These are phyloP conservation scores for Alfaro cultratus DNA, from an alignment of 2,797 vertebrate species.

Conservation along the genomic window DNA sequence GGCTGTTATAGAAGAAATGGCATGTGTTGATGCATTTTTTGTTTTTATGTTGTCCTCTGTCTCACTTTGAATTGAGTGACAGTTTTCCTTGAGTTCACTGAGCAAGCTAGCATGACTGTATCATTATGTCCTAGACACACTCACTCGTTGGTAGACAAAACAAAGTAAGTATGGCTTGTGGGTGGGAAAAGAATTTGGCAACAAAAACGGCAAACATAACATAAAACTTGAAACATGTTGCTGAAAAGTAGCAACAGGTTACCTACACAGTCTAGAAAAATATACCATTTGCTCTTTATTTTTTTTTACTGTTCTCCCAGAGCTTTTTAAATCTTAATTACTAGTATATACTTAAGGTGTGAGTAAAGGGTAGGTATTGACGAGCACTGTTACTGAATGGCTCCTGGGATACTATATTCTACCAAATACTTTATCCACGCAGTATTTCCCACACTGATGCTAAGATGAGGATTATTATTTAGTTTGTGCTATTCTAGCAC, in stretches of 20 bases:
- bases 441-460: not conserved
- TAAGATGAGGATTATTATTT: not conserved
- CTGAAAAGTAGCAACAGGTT: not conserved
- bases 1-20: slow-evolving; percentile 71
- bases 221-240: not conserved
- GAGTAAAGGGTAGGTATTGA: not conserved
- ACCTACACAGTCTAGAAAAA: not conserved
- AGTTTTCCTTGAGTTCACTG: slow-evolving; percentile 20
- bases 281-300: not conserved
- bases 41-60: not conserved
- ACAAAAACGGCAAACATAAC: slow-evolving; percentile 10
- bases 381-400: not conserved
- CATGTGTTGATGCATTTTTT: slow-evolving; percentile 65
- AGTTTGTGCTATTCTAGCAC: not conserved
- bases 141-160: slow-evolving; percentile 61
- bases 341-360: not conserved
- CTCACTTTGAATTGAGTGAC: slow-evolving; percentile 6
- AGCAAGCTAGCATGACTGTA: slow-evolving; percentile 28
- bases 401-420: not conserved
- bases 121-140: slow-evolving; percentile 42
- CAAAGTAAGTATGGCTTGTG: slow-evolving; percentile 30
- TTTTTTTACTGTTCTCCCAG: no score
- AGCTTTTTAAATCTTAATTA: not conserved
- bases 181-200: slow-evolving; percentile 33
- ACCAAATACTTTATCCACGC: not conserved